phyloP scores from a whole-genome alignment of 2,113 vertebrate species.

The Paracanthobrama guichenoti region DNA sequence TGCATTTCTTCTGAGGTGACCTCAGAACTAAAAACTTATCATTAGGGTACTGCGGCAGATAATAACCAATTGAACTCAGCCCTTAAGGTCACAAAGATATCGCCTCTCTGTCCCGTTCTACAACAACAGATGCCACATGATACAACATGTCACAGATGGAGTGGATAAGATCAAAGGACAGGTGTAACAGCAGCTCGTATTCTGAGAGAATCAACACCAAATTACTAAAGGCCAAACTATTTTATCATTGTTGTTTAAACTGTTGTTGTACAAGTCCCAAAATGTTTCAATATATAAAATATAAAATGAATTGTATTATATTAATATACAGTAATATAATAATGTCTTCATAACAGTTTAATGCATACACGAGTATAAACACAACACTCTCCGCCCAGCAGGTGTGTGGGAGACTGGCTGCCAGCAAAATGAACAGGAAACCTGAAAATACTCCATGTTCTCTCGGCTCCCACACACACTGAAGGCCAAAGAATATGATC shows the following conservation, averaged over 20 bases:
- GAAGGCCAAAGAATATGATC: background rate
- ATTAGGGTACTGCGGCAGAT: conserved; percentile 40
- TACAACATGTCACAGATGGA: conserved; percentile 43
- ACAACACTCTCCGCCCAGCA: background rate
- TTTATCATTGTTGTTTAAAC: background rate
- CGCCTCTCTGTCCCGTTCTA: background rate
- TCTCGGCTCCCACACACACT: background rate
- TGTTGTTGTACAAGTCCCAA: too few relatives aligned
- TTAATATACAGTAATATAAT: too few relatives aligned
- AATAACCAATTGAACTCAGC: conserved; percentile 42
- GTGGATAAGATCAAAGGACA: conserved; percentile 42
- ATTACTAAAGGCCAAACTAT: background rate
- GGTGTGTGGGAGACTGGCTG: conserved; percentile 2
- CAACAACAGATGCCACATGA: conserved; percentile 47
- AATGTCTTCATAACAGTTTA: background rate
- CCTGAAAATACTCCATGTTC: conserved; percentile 20
- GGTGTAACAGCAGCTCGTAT: background rate
- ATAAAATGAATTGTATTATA: too few relatives aligned
- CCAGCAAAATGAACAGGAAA: background rate
- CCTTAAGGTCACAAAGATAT: conserved; percentile 35
- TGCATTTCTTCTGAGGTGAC: conserved; percentile 16
- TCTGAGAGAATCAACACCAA: background rate
- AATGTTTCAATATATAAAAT: too few relatives aligned
- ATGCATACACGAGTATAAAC: background rate
- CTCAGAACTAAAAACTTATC: conserved; percentile 1